These are phyloP conservation scores for Pangasianodon gigas DNA, from an alignment of 2,113 vertebrate genomes.

Conservation along the genomic window DNA sequence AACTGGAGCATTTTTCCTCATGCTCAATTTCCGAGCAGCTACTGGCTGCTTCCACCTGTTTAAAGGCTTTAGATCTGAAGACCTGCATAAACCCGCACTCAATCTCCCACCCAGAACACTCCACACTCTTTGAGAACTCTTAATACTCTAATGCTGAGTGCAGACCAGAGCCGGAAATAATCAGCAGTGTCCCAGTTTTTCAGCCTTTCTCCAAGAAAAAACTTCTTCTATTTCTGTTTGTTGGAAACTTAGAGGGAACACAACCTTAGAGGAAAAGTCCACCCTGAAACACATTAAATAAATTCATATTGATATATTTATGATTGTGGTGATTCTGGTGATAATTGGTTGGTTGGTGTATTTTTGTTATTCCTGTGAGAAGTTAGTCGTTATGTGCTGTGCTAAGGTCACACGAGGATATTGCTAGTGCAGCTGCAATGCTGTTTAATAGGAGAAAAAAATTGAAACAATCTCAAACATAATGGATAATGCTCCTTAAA, in stretches of 20 bases:
- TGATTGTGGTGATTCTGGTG: not conserved
- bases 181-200: constrained; percentile 35
- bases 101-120: constrained; percentile 34
- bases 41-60: constrained; percentile 34
- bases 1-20: constrained; percentile 38
- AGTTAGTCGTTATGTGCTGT: no score
- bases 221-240: not conserved
- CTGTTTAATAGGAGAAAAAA: no score
- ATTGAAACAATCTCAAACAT: not conserved
- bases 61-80: constrained; percentile 51
- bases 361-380: no score
- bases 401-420: no score
- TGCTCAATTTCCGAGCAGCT: constrained; percentile 19
- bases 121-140: constrained; percentile 24
- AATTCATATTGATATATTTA: not conserved
- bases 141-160: constrained; percentile 12
- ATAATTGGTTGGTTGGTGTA: no score
- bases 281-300: not conserved
- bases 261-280: not conserved
- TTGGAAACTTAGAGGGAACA: not conserved
- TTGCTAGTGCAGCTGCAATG: no score
- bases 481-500: not conserved
- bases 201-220: constrained; percentile 18
- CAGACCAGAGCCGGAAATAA: constrained; percentile 30
- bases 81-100: constrained; percentile 37